Conservation (phyloP, 1,140 invertebrate species). For the Heliconius melpomene region DNA sequence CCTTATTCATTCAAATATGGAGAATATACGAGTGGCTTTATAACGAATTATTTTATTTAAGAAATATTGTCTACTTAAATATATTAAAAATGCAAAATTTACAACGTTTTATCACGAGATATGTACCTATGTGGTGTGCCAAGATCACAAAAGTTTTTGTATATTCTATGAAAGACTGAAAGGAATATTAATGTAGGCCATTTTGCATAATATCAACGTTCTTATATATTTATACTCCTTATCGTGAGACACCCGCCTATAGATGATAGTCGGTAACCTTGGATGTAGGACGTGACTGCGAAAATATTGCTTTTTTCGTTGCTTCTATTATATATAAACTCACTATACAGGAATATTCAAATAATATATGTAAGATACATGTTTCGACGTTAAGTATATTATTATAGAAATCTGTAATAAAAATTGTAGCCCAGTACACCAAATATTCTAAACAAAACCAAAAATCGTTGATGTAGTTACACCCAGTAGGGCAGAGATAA, state of each 20-base stretch:
- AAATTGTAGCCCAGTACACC: no score
- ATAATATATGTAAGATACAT: not conserved
- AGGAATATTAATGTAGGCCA: constrained; percentile 9
- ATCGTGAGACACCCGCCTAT: not conserved
- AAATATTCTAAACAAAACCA: no score
- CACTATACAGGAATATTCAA: not conserved
- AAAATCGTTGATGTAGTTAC: no score
- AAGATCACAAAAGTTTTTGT: not conserved
- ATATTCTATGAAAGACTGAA: not conserved
- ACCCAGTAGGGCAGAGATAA: no score
- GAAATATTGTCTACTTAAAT: not conserved
- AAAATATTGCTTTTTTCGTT: constrained; percentile 1
- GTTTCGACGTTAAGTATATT: no score
- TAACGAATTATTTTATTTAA: no score
- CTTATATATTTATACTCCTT: not conserved
- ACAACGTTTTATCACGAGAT: not conserved
- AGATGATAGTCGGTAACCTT: not conserved
- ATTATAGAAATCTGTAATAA: no score
- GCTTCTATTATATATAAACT: not conserved
- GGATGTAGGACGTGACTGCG: not conserved
- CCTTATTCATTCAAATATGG: not conserved
- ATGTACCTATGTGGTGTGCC: not conserved
- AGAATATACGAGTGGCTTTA: no score
- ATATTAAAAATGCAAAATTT: not conserved
- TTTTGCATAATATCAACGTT: constrained; percentile 9